These are phyloP conservation scores for Corapipo altera DNA, from an alignment of 2,113 vertebrate species.

Conservation along the genomic window DNA sequence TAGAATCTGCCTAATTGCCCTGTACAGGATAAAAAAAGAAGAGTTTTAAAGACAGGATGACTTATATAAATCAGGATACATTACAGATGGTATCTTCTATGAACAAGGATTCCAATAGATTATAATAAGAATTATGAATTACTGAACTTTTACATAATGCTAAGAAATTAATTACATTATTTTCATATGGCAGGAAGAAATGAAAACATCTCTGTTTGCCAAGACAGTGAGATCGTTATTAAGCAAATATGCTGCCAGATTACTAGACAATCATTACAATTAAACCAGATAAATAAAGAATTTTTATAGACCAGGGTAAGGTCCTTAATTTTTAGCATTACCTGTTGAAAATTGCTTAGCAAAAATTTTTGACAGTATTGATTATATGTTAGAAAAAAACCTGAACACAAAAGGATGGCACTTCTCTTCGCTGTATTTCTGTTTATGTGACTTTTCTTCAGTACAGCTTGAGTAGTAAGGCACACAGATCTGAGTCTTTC, in stretches of 20 bases:
- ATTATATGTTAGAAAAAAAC: neutral
- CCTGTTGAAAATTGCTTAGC: neutral
- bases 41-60: neutral
- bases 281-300: neutral
- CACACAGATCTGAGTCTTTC: neutral
- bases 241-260: neutral
- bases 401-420: neutral
- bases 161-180: neutral
- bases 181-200: neutral
- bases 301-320: neutral
- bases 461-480: neutral
- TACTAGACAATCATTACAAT: neutral
- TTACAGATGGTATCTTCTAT: neutral
- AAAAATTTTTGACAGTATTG: neutral
- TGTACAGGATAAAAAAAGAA: neutral
- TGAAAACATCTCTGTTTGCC: neutral
- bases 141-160: neutral
- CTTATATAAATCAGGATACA: neutral
- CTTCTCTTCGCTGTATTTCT: neutral
- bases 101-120: neutral
- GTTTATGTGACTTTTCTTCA: neutral
- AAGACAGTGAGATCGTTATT: neutral
- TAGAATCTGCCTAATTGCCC: neutral
- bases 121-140: neutral
- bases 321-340: neutral